These are phyloP conservation scores for Meteorus cinctellus DNA, from an alignment of 2,888 invertebrate genomes.

Conservation along the genomic window DNA sequence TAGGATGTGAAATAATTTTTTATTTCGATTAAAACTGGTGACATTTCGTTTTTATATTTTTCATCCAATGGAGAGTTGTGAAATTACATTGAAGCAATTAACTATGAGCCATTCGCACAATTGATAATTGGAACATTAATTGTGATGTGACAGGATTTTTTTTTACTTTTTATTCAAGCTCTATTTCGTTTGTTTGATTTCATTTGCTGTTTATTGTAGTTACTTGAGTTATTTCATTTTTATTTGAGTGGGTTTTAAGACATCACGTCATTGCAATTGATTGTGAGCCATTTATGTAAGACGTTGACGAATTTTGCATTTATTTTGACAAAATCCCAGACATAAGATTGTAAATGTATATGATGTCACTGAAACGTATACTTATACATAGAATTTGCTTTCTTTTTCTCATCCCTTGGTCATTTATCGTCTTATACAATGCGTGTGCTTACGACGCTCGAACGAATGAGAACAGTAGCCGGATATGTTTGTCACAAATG, in stretches of 20 bases:
- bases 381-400: background rate
- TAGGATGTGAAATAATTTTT: background rate
- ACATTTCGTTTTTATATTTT: no score
- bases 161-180: background rate
- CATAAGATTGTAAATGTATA: background rate
- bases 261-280: constrained; percentile 5
- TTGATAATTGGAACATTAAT: no score
- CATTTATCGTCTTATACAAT: constrained; percentile 35
- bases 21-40: background rate
- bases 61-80: no score
- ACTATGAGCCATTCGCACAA: no score
- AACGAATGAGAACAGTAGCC: constrained; percentile 31
- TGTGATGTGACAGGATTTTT: no score
- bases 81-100: no score
- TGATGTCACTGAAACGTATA: background rate
- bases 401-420: constrained; percentile 15
- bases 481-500: constrained; percentile 25
- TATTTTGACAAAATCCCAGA: constrained; percentile 9
- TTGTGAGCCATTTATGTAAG: constrained; percentile 7
- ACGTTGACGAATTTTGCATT: constrained; percentile 39
- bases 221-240: background rate
- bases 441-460: constrained; percentile 31
- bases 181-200: constrained; percentile 12
- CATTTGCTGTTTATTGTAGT: background rate
- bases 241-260: background rate